Percentiles rank a stretch among this genome's conserved stretches.
Conservation (phyloP, 2,113 vertebrate species). For the Rallus limicola region DNA sequence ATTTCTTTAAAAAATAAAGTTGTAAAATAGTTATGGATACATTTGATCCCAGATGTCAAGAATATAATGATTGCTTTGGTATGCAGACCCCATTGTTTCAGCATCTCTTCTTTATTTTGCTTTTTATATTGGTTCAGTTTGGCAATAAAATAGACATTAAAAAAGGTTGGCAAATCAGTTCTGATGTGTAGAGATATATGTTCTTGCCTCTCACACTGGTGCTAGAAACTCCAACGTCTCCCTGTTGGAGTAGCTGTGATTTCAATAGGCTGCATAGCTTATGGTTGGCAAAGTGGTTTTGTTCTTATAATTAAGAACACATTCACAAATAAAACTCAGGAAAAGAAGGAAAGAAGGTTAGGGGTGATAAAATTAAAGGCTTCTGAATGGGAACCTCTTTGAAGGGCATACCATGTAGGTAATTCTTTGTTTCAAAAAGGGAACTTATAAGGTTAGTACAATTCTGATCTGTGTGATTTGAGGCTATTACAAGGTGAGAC, state of each 20-base stretch:
- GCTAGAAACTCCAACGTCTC: neutral
- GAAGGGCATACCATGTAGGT: conserved; percentile 21
- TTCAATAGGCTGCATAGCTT: conserved; percentile 4
- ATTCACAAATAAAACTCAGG: conserved; percentile 67
- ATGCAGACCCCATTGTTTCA: neutral
- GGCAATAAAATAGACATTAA: neutral
- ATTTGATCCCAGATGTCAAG: conserved; percentile 12
- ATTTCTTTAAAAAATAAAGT: conserved; percentile 15
- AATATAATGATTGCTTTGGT: conserved; percentile 10
- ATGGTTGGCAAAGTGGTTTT: conserved; percentile 62
- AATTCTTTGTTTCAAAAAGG: conserved; percentile 12
- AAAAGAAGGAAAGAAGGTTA: conserved; percentile 67
- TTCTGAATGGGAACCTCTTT: conserved; percentile 54
- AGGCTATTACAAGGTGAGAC: neutral
- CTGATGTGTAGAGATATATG: neutral
- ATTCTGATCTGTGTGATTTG: neutral
- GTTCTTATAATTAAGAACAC: conserved; percentile 70
- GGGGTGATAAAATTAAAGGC: conserved; percentile 52
- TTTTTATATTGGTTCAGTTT: neutral
- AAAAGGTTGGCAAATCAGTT: neutral
- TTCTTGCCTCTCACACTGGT: neutral
- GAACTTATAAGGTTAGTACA: neutral
- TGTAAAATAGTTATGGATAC: neutral
- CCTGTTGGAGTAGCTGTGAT: neutral
- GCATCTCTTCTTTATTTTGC: neutral